Base-by-base conservation (phyloP, 2,888 invertebrate genomes). In the Apamea crenata region DNA sequence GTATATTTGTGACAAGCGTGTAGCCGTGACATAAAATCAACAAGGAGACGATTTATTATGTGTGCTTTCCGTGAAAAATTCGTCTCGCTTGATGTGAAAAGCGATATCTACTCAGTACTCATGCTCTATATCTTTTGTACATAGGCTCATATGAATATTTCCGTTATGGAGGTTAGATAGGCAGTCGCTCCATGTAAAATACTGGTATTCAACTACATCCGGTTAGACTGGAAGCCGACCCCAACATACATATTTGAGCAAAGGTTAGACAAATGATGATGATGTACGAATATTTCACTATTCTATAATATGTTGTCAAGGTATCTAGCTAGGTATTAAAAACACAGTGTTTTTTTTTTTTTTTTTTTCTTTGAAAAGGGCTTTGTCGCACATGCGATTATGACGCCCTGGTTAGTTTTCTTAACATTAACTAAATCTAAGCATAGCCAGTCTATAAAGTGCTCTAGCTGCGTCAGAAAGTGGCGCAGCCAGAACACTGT, bases 11-110 rank as follows among this genome's bases (percentile, higher is more conserved):
- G 8, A 18, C 25, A 16, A 21, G 6, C 53, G 3, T 47, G 16
- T 47, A 44, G 12, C 10, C 32, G 4, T 56, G 83, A 44, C 25
- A 44, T 36, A 61, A 68, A 80, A 80, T 68, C 61, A 61, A 47
- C 77, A 47, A 16, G 7, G 8, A 47, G 18, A 36, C 18, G 16
- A 68, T 80, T 68, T 50, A 61, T 53, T 29, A 44, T 25, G 14
- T 53, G 16, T 7, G 29, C 14, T 25, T 65, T 29, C 12, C 18
- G 56, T 65, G 53, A 75, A 74, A 68, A 59, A 63, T 8, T 3
- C 1, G 0, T 32, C 16, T 32, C 21, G 16, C 2, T 25, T 56
- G 6, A 10, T 25, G 5, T 16, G 10, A 56, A 53, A 18, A 16
- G 5, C 5, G 32, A 21, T 16, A 63, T 21, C 10, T 32, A 21